phyloP scores from a whole-genome alignment of 2,888 invertebrate genomes.

The Arrhopalites spinosus region DNA sequence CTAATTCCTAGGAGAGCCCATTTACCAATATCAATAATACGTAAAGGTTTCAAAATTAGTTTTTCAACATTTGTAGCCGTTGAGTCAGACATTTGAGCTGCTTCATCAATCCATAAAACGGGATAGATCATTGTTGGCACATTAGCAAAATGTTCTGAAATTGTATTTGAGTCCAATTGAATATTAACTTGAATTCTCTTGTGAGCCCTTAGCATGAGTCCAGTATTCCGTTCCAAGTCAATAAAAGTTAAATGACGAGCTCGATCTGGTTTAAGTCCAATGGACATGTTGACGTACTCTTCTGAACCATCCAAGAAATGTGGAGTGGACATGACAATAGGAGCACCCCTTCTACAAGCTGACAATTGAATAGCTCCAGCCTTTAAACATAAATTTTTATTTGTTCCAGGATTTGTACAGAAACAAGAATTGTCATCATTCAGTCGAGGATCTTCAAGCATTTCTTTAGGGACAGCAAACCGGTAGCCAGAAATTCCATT shows the following conservation, averaged over 20 bases:
- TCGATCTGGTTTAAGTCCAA: conserved; percentile 24
- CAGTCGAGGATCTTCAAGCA: conserved; percentile 39
- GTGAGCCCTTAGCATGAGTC: conserved; percentile 30
- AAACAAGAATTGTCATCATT: conserved; percentile 43
- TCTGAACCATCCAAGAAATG: conserved; percentile 29
- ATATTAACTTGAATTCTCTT: conserved; percentile 35
- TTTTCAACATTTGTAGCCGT: conserved; percentile 30
- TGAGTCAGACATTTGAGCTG: conserved; percentile 25
- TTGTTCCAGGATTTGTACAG: conserved; percentile 12
- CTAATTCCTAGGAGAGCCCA: conserved; percentile 43
- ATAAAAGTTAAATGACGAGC: conserved; percentile 27
- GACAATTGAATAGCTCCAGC: conserved; percentile 39
- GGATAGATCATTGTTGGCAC: conserved; percentile 32
- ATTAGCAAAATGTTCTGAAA: conserved; percentile 13
- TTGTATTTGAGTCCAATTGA: conserved; percentile 6
- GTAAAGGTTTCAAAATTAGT: conserved; percentile 39
- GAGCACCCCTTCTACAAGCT: conserved; percentile 34
- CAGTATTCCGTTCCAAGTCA: conserved; percentile 30
- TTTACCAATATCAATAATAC: conserved; percentile 41
- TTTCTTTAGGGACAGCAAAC: conserved; percentile 36
- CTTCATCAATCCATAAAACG: conserved; percentile 29
- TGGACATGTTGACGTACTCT: conserved; percentile 21
- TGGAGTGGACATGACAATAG: conserved; percentile 34
- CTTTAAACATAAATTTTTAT: conserved; percentile 25
- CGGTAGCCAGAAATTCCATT: conserved; percentile 40